Evolutionary conservation across 2,888 invertebrate species (phyloP).

Genomic region (Drosophila melanosoma): DNA sequence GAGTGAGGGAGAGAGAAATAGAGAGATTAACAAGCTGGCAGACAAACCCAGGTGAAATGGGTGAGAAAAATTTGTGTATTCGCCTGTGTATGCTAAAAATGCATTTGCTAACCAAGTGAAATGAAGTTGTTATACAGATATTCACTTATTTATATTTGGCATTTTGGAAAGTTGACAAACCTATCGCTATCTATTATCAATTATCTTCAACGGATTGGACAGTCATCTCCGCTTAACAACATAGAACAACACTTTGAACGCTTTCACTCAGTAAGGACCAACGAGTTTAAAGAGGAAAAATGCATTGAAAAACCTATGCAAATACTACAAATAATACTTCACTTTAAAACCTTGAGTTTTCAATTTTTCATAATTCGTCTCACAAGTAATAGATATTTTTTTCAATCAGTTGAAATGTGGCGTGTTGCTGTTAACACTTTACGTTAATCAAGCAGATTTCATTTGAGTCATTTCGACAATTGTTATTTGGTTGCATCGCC

Average conservation of each 20-base stretch:
- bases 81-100: slow-evolving; percentile 62
- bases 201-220: slow-evolving; percentile 1
- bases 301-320: background rate
- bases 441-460: slow-evolving; percentile 55
- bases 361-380: background rate
- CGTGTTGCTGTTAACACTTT: slow-evolving; percentile 30
- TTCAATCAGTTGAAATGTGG: background rate
- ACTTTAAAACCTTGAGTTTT: background rate
- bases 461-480: slow-evolving; percentile 43
- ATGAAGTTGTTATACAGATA: slow-evolving; percentile 68
- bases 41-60: slow-evolving; percentile 58
- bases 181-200: slow-evolving; percentile 41
- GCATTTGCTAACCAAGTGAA: slow-evolving; percentile 60
- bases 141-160: slow-evolving; percentile 44
- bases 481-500: slow-evolving; percentile 30
- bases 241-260: slow-evolving; percentile 18
- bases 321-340: background rate
- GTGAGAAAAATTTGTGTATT: slow-evolving; percentile 63
- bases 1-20: slow-evolving; percentile 10
- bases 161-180: slow-evolving; percentile 69
- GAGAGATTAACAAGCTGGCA: slow-evolving; percentile 39
- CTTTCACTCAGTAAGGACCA: slow-evolving; percentile 27
- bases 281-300: background rate
- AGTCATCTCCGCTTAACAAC: background rate
- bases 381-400: background rate